Evolutionary conservation across 2,888 invertebrate genomes (phyloP).

Genomic region (Ochropacha duplaris): DNA sequence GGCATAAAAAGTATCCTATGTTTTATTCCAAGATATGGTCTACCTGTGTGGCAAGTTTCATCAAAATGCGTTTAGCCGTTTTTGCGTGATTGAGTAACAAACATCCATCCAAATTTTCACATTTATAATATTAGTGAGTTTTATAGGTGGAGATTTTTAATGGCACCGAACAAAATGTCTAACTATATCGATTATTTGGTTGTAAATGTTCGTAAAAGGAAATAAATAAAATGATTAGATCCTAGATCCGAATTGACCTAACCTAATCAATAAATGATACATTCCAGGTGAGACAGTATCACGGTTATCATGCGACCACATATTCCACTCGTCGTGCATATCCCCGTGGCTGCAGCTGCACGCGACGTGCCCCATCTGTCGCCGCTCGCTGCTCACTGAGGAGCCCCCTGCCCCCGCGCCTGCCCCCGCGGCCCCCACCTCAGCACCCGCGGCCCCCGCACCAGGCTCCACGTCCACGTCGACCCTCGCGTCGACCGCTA

Average conservation of each 20-base stretch:
- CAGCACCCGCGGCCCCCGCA: slow-evolving; percentile 11
- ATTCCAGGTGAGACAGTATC: slow-evolving; percentile 87
- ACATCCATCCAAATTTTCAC: too few species aligned
- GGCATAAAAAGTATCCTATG: too few species aligned
- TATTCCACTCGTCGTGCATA: slow-evolving; percentile 96
- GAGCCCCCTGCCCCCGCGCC: slow-evolving; percentile 24
- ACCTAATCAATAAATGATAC: background rate
- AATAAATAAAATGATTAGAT: too few species aligned
- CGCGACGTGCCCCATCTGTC: slow-evolving; percentile 97
- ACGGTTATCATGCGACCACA: slow-evolving; percentile 92
- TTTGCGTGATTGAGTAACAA: too few species aligned
- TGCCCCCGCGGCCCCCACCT: slow-evolving; percentile 15
- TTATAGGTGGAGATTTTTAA: too few species aligned
- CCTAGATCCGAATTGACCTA: background rate
- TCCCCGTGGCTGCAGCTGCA: slow-evolving; percentile 98
- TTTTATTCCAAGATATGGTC: too few species aligned
- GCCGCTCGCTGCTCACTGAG: slow-evolving; percentile 80
- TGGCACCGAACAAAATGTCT: too few species aligned
- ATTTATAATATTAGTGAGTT: too few species aligned
- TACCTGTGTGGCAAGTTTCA: too few species aligned
- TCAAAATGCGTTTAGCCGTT: too few species aligned
- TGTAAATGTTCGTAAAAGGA: too few species aligned
- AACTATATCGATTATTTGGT: too few species aligned
- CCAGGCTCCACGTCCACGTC: slow-evolving; percentile 11
- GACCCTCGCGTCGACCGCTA: slow-evolving; percentile 13